Percentiles rank a stretch among this genome's conserved stretches.
phyloP scores from a whole-genome alignment of 1,140 invertebrate species.

The Anadara kagoshimensis region DNA sequence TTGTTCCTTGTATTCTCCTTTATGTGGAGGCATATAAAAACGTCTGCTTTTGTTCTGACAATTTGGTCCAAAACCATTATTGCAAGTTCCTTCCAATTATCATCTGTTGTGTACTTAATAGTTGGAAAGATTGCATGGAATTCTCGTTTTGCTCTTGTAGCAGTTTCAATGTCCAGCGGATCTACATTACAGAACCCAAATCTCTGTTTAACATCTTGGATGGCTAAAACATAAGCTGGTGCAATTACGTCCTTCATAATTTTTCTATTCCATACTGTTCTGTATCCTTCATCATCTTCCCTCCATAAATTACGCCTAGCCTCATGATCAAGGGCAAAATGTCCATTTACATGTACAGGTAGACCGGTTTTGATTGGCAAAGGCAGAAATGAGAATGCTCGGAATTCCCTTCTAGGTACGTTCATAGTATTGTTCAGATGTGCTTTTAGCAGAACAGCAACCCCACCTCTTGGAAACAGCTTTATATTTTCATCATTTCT shows the following conservation, averaged over 20 bases:
- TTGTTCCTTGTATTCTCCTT: not conserved
- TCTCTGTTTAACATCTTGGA: not conserved
- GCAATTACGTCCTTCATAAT: slow-evolving; percentile 3
- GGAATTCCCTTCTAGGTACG: too few relatives aligned
- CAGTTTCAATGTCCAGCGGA: not conserved
- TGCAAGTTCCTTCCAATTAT: not conserved
- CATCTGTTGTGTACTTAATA: not conserved
- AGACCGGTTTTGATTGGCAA: slow-evolving; percentile 61
- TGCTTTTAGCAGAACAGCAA: too few relatives aligned
- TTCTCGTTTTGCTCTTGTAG: not conserved
- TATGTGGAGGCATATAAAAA: not conserved
- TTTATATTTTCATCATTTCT: too few relatives aligned
- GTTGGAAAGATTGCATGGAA: not conserved
- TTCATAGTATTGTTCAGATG: too few relatives aligned
- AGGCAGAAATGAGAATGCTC: slow-evolving; percentile 65
- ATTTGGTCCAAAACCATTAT: not conserved
- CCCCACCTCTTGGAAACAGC: too few relatives aligned
- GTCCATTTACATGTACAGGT: slow-evolving; percentile 68
- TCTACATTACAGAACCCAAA: not conserved
- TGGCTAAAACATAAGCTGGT: slow-evolving; percentile 2
- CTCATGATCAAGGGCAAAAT: slow-evolving; percentile 52
- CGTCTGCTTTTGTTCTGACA: not conserved
- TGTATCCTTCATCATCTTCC: not conserved
- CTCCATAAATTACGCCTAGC: slow-evolving; percentile 15
- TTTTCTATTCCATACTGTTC: slow-evolving; percentile 7